Evolutionary conservation across 2,113 vertebrate genomes (phyloP), one percentile per base, ranked within the genome.

Genomic region (Taxidea taxus): DNA sequence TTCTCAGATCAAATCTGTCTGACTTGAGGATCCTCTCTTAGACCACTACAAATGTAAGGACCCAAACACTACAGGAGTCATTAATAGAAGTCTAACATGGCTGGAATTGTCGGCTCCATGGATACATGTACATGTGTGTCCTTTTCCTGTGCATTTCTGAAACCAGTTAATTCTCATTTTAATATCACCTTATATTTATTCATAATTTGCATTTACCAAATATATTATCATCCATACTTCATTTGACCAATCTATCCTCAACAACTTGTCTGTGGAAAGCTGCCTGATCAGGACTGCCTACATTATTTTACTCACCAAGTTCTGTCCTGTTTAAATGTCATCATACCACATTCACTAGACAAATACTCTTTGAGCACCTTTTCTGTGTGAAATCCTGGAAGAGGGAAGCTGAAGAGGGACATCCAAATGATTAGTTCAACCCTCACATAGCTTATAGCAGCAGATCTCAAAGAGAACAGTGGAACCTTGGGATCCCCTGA

Each of bases 311-410:
- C 56, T 88, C 20, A 86, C 49, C 29, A 90, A 85, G 42, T 87
- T 92, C 20, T 94, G 49, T 85, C 68, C 68, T 96, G 23, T 88
- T 93, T 92, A 92, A 93, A 90, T 62, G 27, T 83, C 85, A 96
- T 34, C 42, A 29, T 58, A 84, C 39, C n/a, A 85, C 7, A 89
- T 84, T 80, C 39, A 83, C 47, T 54, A 94, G 94, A 68, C 16
- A 88, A 96, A 47, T 70, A 91, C 39, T 54, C 37, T 39, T 49
- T 84, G 56, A 56, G 42, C 39, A 95, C 54, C 58, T 92, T 90
- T 56, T 82, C 84, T 94, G 29, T 94, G 68, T 80, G 51, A 90
- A 92, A 68, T 60, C 78, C 62, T 72, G 42, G 31, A 56, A 56
- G 56, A 87, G 75, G n/a, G n/a, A 51, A 85, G 86, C 47, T 77